Conservation (phyloP, 2,113 vertebrate genomes). For the Planiliza haematocheilus region DNA sequence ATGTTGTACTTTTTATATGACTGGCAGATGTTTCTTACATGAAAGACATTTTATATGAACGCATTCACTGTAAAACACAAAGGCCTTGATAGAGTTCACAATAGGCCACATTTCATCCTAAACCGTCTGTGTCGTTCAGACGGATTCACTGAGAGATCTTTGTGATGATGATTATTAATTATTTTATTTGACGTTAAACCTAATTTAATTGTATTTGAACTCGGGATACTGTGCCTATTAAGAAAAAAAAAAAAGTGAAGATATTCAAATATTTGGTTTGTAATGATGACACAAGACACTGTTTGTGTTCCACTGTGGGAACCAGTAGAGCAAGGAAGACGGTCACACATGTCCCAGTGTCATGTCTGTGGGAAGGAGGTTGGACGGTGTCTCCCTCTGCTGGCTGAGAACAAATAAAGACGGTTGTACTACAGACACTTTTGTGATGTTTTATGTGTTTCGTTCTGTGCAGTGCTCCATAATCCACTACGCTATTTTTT, state of each 20-base stretch:
- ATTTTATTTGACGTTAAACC: not conserved
- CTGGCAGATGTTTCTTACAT: not conserved
- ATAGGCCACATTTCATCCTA: too few species aligned
- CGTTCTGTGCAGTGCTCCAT: not conserved
- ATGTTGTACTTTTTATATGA: not conserved
- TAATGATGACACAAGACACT: not conserved
- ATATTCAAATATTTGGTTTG: not conserved
- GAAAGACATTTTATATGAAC: not conserved
- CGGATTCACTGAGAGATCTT: not conserved
- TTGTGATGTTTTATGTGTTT: not conserved
- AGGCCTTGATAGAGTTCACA: too few species aligned
- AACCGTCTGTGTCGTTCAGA: too few species aligned
- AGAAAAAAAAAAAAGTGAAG: not conserved
- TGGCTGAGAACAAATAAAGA: conserved; percentile 5
- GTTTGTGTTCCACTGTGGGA: too few species aligned
- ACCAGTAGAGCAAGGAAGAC: too few species aligned
- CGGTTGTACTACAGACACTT: too few species aligned
- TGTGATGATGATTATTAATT: not conserved
- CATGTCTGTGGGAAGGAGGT: accelerated
- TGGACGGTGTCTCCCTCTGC: conserved; percentile 55
- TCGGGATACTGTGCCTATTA: too few species aligned
- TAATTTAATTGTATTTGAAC: not conserved
- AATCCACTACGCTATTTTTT: not conserved
- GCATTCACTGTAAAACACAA: too few species aligned
- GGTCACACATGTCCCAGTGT: not conserved